phyloP scores from a whole-genome alignment of 2,888 invertebrate genomes.

The Helicoverpa assulta region DNA sequence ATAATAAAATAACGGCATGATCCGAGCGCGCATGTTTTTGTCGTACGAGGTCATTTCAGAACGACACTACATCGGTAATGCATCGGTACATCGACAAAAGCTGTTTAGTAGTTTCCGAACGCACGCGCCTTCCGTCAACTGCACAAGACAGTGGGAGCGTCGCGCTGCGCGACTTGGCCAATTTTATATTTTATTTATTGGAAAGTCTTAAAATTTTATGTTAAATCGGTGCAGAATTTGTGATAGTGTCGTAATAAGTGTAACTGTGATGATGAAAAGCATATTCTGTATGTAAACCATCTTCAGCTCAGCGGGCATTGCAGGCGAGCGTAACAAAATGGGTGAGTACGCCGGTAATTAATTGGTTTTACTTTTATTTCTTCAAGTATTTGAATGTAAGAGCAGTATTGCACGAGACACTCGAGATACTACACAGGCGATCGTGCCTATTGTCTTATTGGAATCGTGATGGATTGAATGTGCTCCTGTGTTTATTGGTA shows the following conservation, averaged over 20 bases:
- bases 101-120: slow-evolving; percentile 66
- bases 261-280: slow-evolving; percentile 77
- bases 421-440: slow-evolving; percentile 8
- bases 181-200: slow-evolving; percentile 58
- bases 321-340: slow-evolving; percentile 77
- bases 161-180: slow-evolving; percentile 30
- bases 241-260: slow-evolving; percentile 73
- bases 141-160: slow-evolving; percentile 60
- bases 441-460: slow-evolving; percentile 57
- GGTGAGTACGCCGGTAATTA: slow-evolving; percentile 84
- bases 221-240: slow-evolving; percentile 53
- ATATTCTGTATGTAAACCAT: slow-evolving; percentile 67
- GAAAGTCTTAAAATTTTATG: slow-evolving; percentile 59
- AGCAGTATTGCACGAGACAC: slow-evolving; percentile 21
- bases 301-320: slow-evolving; percentile 62
- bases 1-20: too few relatives aligned
- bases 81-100: too few relatives aligned
- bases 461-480: slow-evolving; percentile 58
- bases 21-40: too few relatives aligned
- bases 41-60: slow-evolving; percentile 43
- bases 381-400: slow-evolving; percentile 20
- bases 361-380: slow-evolving; percentile 66
- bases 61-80: slow-evolving; percentile 53
- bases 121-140: slow-evolving; percentile 71
- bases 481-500: slow-evolving; percentile 72